Evolutionary conservation across 2,888 invertebrate genomes (phyloP).

Genomic region (Euphydryas editha): DNA sequence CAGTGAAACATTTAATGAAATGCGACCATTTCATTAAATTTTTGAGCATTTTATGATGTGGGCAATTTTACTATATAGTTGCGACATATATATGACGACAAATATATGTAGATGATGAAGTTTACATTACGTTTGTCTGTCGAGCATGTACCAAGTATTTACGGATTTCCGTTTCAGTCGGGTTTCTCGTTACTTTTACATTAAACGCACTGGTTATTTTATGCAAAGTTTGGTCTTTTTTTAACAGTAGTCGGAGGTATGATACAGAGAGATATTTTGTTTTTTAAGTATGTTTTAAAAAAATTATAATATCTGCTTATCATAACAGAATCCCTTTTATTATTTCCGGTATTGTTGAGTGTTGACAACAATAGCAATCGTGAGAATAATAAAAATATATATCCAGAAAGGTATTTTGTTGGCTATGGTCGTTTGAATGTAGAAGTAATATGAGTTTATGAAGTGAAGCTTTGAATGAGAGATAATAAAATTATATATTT

Average conservation of each 20-base stretch:
- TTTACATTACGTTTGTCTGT: too few species aligned
- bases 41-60: too few species aligned
- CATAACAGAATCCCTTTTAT: constrained; percentile 36
- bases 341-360: constrained; percentile 42
- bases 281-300: constrained; percentile 36
- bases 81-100: too few species aligned
- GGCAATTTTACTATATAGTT: too few species aligned
- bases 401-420: constrained; percentile 20
- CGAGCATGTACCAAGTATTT: not conserved
- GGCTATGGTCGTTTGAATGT: constrained; percentile 24
- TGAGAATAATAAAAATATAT: constrained; percentile 37
- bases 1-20: too few species aligned
- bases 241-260: constrained; percentile 34
- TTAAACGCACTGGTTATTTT: constrained; percentile 23
- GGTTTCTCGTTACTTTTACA: constrained; percentile 27
- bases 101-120: not conserved
- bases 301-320: constrained; percentile 36
- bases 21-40: too few species aligned
- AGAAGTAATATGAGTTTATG: constrained; percentile 21
- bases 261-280: constrained; percentile 36
- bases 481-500: not conserved
- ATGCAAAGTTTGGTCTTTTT: constrained; percentile 17
- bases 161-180: not conserved
- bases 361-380: constrained; percentile 40
- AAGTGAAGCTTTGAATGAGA: not conserved